Evolutionary conservation across 1,140 invertebrate species (phyloP), one percentile per base, ranked within the genome.

Genomic region (Aphaenogaster rudis): DNA sequence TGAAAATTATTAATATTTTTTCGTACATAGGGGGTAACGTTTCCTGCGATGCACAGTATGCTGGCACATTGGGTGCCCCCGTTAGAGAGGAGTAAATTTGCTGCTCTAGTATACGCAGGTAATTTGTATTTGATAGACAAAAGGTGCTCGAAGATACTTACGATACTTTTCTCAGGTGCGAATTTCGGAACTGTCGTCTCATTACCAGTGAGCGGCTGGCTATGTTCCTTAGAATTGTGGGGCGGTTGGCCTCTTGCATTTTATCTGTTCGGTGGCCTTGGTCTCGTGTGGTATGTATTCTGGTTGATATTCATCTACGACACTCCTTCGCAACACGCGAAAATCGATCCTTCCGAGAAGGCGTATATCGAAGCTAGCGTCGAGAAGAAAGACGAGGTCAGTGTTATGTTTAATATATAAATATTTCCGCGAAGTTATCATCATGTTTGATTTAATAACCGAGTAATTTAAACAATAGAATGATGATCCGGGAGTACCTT

Each of bases 31-130:
- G 98, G 98, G 54, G 97, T 98, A 42, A 98, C 97, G 61, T 98
- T 97, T 95, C 98, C 98, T 61, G 97, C 97, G 0, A 97, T 98
- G 97, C 97, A 98, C 93, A 97, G 97, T 39, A 97, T 98, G 97
- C 93, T 98, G 45, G 97, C 97, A 4, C 96, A 97, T 80, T 98
- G 98, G 98, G 97, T 98, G 63, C 98, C 98, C 7, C 97, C 97
- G 13, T 94, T 97, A 87, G 98, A 98, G 93, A 96, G 97, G 89
- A 98, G 97, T 78, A 97, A 97, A 95, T 97, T 98, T 94, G 97
- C 97, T 45, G 97, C 97, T 28, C 95, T 98, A 91, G 97, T 98
- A 39, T 98, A 98, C 95, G 97, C 97, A 86, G 97, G 97, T 96
- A 95, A 94, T 69, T 86, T 42, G 48, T 71, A 33, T 11, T 15